Evolutionary conservation across 1,140 invertebrate species (phyloP).

Genomic region (Ectropis grisescens): DNA sequence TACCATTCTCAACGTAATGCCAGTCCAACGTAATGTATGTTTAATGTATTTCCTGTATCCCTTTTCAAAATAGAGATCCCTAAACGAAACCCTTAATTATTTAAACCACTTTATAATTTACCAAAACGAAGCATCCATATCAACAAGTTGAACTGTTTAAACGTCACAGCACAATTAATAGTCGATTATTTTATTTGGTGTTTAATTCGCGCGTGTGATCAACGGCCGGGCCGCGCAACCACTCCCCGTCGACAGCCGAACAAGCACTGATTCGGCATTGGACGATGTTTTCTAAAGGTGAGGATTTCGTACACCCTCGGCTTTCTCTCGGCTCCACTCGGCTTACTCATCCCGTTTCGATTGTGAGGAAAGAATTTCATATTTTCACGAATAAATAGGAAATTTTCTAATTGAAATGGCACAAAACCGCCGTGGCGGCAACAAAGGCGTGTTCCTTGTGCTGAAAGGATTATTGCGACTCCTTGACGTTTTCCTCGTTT

Average conservation of each 20-base stretch:
- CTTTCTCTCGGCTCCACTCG: constrained; percentile 31
- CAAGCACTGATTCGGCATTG: constrained; percentile 57
- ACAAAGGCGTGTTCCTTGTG: not conserved
- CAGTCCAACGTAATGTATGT: too few relatives aligned
- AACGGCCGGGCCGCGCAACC: constrained; percentile 14
- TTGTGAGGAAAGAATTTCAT: constrained; percentile 53
- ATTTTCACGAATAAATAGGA: constrained; percentile 28
- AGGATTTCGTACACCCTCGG: constrained; percentile 44
- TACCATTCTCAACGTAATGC: too few relatives aligned
- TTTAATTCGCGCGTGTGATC: constrained; percentile 13
- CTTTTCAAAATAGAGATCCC: too few relatives aligned
- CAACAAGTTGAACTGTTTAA: constrained; percentile 19
- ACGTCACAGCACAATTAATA: constrained; percentile 32
- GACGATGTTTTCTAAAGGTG: constrained; percentile 56
- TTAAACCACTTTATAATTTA: too few relatives aligned
- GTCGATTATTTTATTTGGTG: constrained; percentile 27
- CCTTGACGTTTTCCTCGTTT: too few relatives aligned
- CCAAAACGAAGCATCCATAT: constrained; percentile 4
- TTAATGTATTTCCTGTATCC: too few relatives aligned
- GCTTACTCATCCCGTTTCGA: constrained; percentile 49
- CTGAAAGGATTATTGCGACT: not conserved
- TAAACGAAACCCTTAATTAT: too few relatives aligned
- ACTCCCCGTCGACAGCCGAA: constrained; percentile 20
- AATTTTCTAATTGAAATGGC: constrained; percentile 32
- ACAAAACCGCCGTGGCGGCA: not conserved